Conservation (phyloP, 2,888 invertebrate species). For the Dasypolia templi region DNA sequence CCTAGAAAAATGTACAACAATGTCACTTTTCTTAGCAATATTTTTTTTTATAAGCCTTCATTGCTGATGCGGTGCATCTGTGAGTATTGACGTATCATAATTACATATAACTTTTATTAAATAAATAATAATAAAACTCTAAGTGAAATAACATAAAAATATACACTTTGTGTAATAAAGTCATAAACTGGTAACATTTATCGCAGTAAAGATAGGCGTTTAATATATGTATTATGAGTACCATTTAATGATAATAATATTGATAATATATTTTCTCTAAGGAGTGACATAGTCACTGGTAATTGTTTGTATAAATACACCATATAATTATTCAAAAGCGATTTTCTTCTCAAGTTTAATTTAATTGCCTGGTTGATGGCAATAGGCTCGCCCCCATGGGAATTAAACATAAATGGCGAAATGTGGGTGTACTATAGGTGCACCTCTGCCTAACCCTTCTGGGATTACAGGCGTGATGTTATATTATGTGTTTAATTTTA, state of each 20-base stretch:
- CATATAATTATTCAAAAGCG: background rate
- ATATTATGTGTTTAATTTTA: too few species aligned
- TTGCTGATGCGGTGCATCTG: slow-evolving; percentile 46
- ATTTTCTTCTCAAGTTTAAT: slow-evolving; percentile 21
- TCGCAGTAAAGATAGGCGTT: slow-evolving; percentile 43
- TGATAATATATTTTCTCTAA: slow-evolving; percentile 27
- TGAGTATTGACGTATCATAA: slow-evolving; percentile 50
- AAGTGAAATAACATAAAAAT: slow-evolving; percentile 46
- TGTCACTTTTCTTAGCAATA: background rate
- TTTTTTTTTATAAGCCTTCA: slow-evolving; percentile 59
- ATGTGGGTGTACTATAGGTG: too few species aligned
- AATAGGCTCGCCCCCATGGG: too few species aligned
- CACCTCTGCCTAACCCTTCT: too few species aligned
- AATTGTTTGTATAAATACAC: slow-evolving; percentile 10
- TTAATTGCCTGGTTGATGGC: too few species aligned
- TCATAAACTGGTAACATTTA: slow-evolving; percentile 62
- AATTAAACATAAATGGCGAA: too few species aligned
- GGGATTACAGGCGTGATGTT: too few species aligned
- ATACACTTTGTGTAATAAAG: slow-evolving; percentile 49
- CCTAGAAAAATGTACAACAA: background rate
- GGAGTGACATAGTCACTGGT: slow-evolving; percentile 15
- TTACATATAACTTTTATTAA: slow-evolving; percentile 34
- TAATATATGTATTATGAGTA: slow-evolving; percentile 27
- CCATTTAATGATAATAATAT: slow-evolving; percentile 20
- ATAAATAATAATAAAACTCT: slow-evolving; percentile 55